These are phyloP conservation scores for Osmerus mordax DNA, from an alignment of 2,113 vertebrate genomes.

Conservation along the genomic window DNA sequence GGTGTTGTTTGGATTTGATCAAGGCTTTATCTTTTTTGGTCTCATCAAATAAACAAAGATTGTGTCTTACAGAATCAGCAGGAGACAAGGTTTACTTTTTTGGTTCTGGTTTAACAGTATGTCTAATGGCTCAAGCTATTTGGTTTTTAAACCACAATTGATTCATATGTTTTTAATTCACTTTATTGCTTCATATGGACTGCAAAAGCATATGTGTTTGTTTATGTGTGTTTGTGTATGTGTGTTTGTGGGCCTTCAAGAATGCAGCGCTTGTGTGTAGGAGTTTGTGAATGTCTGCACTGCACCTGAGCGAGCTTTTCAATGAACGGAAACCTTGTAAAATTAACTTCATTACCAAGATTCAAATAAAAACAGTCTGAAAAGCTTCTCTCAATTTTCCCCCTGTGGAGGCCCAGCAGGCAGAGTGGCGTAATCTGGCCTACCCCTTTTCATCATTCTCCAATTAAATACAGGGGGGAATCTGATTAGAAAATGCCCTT, in stretches of 20 bases:
- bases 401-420: slow-evolving; percentile 31
- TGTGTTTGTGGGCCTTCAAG: neutral
- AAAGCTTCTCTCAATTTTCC: slow-evolving; percentile 34
- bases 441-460: slow-evolving; percentile 53
- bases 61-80: neutral
- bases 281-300: slow-evolving; percentile 14
- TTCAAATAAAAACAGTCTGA: slow-evolving; percentile 51
- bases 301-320: slow-evolving; percentile 52
- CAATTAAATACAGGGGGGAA: slow-evolving; percentile 53
- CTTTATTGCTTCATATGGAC: slow-evolving; percentile 2
- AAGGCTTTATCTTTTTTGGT: neutral
- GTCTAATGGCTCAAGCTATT: neutral
- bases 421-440: slow-evolving; percentile 6
- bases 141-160: neutral
- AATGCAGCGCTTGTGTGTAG: neutral
- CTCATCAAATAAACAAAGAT: too few species aligned
- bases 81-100: neutral
- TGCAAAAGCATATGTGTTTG: neutral
- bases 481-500: slow-evolving; percentile 48
- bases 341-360: slow-evolving; percentile 56
- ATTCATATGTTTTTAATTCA: neutral
- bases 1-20: neutral
- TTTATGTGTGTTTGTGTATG: neutral
- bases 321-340: slow-evolving; percentile 61
- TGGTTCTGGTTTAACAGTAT: neutral